Base-by-base conservation (phyloP, 2,888 invertebrate species). In the Hypsopygia costalis region DNA sequence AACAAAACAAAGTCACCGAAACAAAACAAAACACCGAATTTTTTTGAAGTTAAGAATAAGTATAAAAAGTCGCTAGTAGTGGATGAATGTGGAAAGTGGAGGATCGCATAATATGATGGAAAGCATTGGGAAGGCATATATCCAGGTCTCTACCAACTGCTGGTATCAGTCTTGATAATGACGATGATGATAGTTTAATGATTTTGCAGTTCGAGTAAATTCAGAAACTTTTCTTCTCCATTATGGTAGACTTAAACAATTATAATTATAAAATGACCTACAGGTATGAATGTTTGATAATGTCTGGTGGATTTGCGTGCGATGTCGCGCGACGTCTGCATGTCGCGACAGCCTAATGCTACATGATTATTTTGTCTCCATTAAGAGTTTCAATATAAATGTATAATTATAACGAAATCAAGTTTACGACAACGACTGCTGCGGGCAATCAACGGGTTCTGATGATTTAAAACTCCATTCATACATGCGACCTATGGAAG, bases 331-430 rank as follows among this genome's bases (percentile, higher is more conserved):
- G 29, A 11, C 36, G 36, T 29, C 36, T 20, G 36, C 6, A 11
- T 37, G 36, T 37, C 36, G 36, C 36, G 36, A 37, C 36, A 21
- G 25, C 25, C 25, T 25, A 5, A 25, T 25, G 6, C 25, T n/a
- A n/a, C 25, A 16, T 25, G 25, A 30, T 36, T 22, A 36, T 36
- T 36, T 36, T 30, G 36, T 21, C 36, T 36, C 21, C 30, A 36
- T 36, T 30, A 22, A 36, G 20, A 29, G 30, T 30, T 30, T 22
- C 11, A 16, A 10, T 36, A 36, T 36, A 21, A 36, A 36, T 36
- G 11, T 11, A 36, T 36, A 36, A 36, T 36, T 30, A 36, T 30
- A 36, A 30, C 12, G 36, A 36, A 30, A 36, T 36, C 21, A 36
- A 36, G 11, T 11, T 11, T 11, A 3, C 6, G 9, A 30, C n/a